phyloP scores from a whole-genome alignment of 35 echinoderm and acorn worm genomes.

The Ptychodera flava region DNA sequence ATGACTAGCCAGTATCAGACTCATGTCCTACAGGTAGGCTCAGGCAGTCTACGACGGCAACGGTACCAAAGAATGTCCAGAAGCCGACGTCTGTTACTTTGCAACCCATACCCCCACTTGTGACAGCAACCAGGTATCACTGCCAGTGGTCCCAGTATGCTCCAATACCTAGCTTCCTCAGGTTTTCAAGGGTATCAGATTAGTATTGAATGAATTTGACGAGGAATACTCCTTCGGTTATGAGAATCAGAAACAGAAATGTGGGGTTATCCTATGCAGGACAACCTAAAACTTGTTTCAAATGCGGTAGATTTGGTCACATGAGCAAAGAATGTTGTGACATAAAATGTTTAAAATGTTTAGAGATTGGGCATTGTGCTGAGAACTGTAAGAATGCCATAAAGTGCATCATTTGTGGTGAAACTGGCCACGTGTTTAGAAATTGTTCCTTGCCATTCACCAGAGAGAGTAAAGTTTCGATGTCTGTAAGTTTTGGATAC shows the following conservation, averaged over 20 bases:
- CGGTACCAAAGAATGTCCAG: too few species aligned
- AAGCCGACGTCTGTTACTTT: too few species aligned
- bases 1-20: too few species aligned
- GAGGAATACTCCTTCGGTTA: conserved; percentile 12
- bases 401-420: conserved; percentile 19
- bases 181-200: too few species aligned
- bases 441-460: conserved; percentile 22
- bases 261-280: conserved; percentile 27
- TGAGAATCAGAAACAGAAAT: not conserved
- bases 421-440: conserved; percentile 18
- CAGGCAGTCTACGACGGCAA: too few species aligned
- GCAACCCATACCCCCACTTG: not conserved
- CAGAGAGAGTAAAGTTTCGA: not conserved
- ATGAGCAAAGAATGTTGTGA: not conserved
- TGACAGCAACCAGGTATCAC: too few species aligned
- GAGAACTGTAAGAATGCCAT: conserved; percentile 6
- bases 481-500: not conserved
- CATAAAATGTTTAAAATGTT: conserved; percentile 18
- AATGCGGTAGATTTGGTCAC: conserved; percentile 7
- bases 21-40: too few species aligned
- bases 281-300: conserved; percentile 23
- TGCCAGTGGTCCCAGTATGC: too few species aligned
- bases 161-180: too few species aligned
- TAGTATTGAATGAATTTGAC: conserved; percentile 27
- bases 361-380: conserved; percentile 14